phyloP scores from a whole-genome alignment of 2,888 invertebrate genomes.

The Sylvicola cinctus region DNA sequence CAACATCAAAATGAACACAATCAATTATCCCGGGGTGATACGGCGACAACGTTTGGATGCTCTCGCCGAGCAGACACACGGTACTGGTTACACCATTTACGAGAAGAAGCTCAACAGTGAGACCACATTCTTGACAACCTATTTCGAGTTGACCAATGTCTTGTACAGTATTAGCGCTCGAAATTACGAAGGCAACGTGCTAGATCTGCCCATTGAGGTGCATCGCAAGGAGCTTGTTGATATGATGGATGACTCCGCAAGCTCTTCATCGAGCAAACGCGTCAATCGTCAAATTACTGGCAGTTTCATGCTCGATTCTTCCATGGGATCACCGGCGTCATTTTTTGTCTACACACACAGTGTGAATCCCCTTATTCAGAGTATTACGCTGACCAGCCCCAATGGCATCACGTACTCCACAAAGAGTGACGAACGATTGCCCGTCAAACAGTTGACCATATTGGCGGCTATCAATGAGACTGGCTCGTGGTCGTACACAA shows the following conservation, averaged over 20 bases:
- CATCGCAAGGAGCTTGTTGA: slow-evolving; percentile 12
- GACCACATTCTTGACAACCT: slow-evolving; percentile 28
- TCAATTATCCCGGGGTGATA: slow-evolving; percentile 31
- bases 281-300: slow-evolving; percentile 25
- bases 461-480: slow-evolving; percentile 31
- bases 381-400: slow-evolving; percentile 28
- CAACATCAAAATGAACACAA: slow-evolving; percentile 29
- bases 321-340: slow-evolving; percentile 29
- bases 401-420: slow-evolving; percentile 26
- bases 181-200: slow-evolving; percentile 26
- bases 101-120: slow-evolving; percentile 32
- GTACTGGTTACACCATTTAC: slow-evolving; percentile 26
- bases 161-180: slow-evolving; percentile 26
- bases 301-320: slow-evolving; percentile 31
- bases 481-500: slow-evolving; percentile 36
- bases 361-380: slow-evolving; percentile 28
- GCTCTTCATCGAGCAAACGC: slow-evolving; percentile 5
- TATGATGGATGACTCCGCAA: slow-evolving; percentile 6
- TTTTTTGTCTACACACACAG: slow-evolving; percentile 32
- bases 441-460: slow-evolving; percentile 29
- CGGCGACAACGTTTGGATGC: slow-evolving; percentile 25
- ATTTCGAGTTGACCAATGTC: slow-evolving; percentile 30
- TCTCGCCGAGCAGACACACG: slow-evolving; percentile 18
- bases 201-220: slow-evolving; percentile 27
- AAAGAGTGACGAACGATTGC: slow-evolving; percentile 27